Percentiles rank a stretch among this genome's conserved stretches.
phyloP scores from a whole-genome alignment of 2,888 invertebrate genomes.

The Notodonta dromedarius region DNA sequence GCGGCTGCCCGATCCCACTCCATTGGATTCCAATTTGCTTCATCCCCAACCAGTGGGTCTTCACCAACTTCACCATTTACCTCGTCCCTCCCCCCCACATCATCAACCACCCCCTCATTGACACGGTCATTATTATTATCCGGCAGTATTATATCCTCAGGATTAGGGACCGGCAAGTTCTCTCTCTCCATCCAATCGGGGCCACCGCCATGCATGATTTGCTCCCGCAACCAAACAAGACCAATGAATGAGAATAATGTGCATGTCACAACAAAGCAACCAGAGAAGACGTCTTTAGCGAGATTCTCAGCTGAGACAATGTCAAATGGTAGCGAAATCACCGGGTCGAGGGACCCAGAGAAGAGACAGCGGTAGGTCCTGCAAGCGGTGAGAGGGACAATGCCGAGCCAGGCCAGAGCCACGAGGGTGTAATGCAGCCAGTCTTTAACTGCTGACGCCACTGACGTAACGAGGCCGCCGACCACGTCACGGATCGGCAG shows the following conservation, averaged over 20 bases:
- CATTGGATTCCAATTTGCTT: constrained; percentile 98
- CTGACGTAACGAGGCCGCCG: constrained; percentile 94
- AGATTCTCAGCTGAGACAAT: constrained; percentile 97
- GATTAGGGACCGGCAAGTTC: constrained; percentile 77
- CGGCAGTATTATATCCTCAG: constrained; percentile 73
- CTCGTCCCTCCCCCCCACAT: constrained; percentile 65
- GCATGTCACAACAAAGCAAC: constrained; percentile 98
- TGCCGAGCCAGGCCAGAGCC: constrained; percentile 98
- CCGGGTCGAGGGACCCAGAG: constrained; percentile 93
- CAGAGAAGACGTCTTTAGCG: constrained; percentile 97
- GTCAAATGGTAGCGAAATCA: constrained; percentile 94
- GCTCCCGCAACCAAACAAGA: constrained; percentile 98
- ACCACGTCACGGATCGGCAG: constrained; percentile 96
- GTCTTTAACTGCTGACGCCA: constrained; percentile 96
- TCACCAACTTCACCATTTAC: constrained; percentile 69
- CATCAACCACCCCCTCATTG: constrained; percentile 67
- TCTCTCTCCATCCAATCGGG: constrained; percentile 97
- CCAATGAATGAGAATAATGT: constrained; percentile 98
- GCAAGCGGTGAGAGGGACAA: constrained; percentile 98
- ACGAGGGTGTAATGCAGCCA: constrained; percentile 99
- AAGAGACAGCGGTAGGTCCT: constrained; percentile 97
- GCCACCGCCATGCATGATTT: constrained; percentile 98
- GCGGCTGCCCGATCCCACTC: constrained; percentile 99
- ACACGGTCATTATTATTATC: constrained; percentile 80
- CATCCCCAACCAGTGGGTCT: constrained; percentile 87